Evolutionary conservation across 2,888 invertebrate species (phyloP).

Genomic region (Pammene aurita): DNA sequence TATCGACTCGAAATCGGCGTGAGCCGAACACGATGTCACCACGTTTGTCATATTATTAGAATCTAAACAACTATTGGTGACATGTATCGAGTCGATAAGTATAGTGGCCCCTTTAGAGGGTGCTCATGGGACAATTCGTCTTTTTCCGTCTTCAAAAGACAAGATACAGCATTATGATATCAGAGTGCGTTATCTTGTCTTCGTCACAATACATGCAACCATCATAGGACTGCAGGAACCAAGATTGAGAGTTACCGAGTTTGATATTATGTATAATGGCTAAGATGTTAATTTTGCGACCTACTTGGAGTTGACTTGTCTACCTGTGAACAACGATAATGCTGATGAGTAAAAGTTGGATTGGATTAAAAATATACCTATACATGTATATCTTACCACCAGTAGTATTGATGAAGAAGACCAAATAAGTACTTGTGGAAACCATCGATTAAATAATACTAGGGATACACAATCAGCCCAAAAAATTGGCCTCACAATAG

Average conservation of each 20-base stretch:
- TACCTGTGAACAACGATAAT: conserved; percentile 63
- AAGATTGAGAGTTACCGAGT: conserved; percentile 59
- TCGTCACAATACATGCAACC: background rate
- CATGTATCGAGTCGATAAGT: background rate
- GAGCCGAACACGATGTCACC: no score
- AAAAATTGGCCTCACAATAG: no score
- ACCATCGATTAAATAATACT: no score
- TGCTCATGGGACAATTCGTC: conserved; percentile 10
- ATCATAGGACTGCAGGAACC: conserved; percentile 42
- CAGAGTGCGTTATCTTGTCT: conserved; percentile 5
- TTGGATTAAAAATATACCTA: no score
- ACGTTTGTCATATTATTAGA: no score
- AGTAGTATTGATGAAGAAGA: no score
- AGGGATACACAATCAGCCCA: no score
- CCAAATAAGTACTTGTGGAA: no score
- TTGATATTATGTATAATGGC: conserved; percentile 60
- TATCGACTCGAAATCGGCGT: background rate
- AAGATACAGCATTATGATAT: background rate
- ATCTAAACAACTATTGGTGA: no score
- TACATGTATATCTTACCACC: no score
- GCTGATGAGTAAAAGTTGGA: background rate
- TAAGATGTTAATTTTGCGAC: conserved; percentile 45
- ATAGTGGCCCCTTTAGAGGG: conserved; percentile 6
- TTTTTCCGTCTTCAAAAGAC: conserved; percentile 17
- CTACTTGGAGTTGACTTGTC: conserved; percentile 52